Percentiles rank a stretch among this genome's conserved stretches.
Conservation (phyloP, 2,113 vertebrate species). For the Sisor rabdophorus region DNA sequence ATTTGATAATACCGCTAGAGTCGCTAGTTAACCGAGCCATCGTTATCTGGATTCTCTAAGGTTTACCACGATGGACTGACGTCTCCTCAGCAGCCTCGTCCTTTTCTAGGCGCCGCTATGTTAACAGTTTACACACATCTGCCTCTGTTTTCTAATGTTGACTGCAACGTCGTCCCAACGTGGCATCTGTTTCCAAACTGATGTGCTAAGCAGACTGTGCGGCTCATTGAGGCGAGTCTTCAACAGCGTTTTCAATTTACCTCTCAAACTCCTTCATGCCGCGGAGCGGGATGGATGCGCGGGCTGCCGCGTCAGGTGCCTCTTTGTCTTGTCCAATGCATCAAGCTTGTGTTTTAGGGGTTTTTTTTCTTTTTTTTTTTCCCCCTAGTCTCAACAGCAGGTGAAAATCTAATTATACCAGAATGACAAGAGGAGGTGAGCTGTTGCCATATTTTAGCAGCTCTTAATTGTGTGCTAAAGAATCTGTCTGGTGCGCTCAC, state of each 20-base stretch:
- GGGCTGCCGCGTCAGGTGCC: conserved; percentile 45
- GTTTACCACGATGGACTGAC: background rate
- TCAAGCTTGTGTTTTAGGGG: conserved; percentile 7
- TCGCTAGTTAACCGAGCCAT: conserved; percentile 12
- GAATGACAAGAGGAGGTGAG: conserved; percentile 43
- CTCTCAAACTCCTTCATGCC: conserved; percentile 50
- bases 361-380: conserved; percentile 1
- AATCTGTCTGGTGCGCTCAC: conserved; percentile 47
- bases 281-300: conserved; percentile 44
- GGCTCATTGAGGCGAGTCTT: conserved; percentile 50
- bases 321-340: conserved; percentile 48
- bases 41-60: background rate
- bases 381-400: conserved; percentile 43
- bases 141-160: conserved; percentile 44
- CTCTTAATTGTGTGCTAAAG: conserved; percentile 54
- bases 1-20: conserved; percentile 13
- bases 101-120: conserved; percentile 15
- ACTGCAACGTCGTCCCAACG: conserved; percentile 46
- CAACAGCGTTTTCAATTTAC: conserved; percentile 51
- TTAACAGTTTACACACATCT: conserved; percentile 50
- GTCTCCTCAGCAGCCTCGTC: background rate
- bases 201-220: conserved; percentile 53
- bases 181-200: conserved; percentile 47
- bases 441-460: conserved; percentile 52
- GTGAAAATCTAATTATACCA: conserved; percentile 53